Conservation (phyloP, 2,113 vertebrate species). For the cattle (Bos taurus) region ARS-UCD2.0 NC_037328.1:72636501-72637000, state of each 20-base stretch:
- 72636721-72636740: not conserved
- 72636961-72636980: not conserved
- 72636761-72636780: not conserved
- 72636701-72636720: not conserved
- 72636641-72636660: not conserved
- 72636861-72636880: not conserved
- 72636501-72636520: not conserved
- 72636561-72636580: not conserved
- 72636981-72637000: not conserved
- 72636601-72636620: not conserved
- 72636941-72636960: not conserved
- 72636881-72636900: not conserved
- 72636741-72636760: not conserved
- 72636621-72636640: not conserved
- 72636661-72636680: not conserved
- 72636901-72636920: not conserved
- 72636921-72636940: not conserved
- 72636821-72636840: not conserved
- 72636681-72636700: not conserved
- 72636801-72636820: not conserved
- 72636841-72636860: not conserved
- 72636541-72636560: not conserved
- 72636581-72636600: not conserved
- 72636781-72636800: not conserved
- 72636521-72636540: not conserved